Evolutionary conservation across 1,140 invertebrate species (phyloP).

Genomic region (Lordiphosa collinella): DNA sequence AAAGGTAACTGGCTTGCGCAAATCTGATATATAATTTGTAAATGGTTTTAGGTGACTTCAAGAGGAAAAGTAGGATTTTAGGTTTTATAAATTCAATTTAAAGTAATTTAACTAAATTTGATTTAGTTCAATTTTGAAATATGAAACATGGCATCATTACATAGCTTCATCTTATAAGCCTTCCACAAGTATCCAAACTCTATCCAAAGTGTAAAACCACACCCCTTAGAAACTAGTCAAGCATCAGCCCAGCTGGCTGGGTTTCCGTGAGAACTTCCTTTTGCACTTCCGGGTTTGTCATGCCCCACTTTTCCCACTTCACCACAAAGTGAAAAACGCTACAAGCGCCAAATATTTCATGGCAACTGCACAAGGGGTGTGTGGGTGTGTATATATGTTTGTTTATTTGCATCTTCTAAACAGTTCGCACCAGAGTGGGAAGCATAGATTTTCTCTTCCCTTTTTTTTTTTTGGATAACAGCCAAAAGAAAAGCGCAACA

Average conservation of each 20-base stretch:
- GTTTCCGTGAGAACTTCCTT: slow-evolving; percentile 40
- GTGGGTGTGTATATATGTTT: slow-evolving; percentile 21
- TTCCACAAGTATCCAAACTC: no score
- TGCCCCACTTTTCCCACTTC: slow-evolving; percentile 4
- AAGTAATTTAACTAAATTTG: no score
- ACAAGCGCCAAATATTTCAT: slow-evolving; percentile 71
- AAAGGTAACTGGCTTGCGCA: no score
- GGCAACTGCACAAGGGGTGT: slow-evolving; percentile 35
- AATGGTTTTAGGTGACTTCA: no score
- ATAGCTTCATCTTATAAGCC: no score
- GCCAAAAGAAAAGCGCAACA: slow-evolving; percentile 66
- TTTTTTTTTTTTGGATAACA: slow-evolving; percentile 42
- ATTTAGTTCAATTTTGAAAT: no score
- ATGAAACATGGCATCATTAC: no score
- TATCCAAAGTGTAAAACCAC: background rate
- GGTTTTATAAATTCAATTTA: no score
- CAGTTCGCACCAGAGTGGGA: slow-evolving; percentile 26
- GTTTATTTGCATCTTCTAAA: slow-evolving; percentile 67
- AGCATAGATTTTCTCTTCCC: slow-evolving; percentile 9
- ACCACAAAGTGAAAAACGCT: slow-evolving; percentile 63
- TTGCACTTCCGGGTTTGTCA: slow-evolving; percentile 28
- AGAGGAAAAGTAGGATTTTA: no score
- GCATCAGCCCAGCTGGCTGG: slow-evolving; percentile 30
- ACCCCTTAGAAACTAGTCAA: slow-evolving; percentile 5
- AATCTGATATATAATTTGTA: no score